Evolutionary conservation across 64 coral and sea anemone genomes (phyloP), one percentile per base, ranked within the genome.

Genomic region (Actinia equina): DNA sequence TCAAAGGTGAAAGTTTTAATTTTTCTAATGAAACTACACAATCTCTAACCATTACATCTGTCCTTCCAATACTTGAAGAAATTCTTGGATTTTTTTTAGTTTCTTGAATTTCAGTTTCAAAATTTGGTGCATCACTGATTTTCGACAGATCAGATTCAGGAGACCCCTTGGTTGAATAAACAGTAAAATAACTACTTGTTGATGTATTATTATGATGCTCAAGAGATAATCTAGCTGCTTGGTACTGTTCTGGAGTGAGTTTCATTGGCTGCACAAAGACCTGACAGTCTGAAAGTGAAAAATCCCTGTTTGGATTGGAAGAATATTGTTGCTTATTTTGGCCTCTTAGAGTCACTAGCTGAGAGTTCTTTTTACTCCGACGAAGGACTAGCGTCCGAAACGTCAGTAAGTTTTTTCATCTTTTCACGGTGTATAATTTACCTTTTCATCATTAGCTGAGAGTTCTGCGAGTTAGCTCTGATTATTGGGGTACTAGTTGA

Each of bases 21-120:
- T 86, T 96, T 52, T 96, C 94, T 19, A 93, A 79, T 13, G 88
- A 89, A 25, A 97, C 94, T 41, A 92, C 89, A 62, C 94, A 96
- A 17, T 96, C 88, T 22, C 65, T 84, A 9, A 97, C 3, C 17
- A 81, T 52, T 27, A 71, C 69, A 45, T 87, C 56, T 13, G 5
- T 42, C 17, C 57, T 82, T 18, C 7, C 59, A 43, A 44, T 17
- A 7, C 17, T 55, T 61, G 71, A 79, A 20, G 78, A 81, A 6
- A 4, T 52, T 81, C 78, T 52, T 52, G 43, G 12, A 52, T 2
- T 43, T 17, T 10, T 52, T 81, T 57, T 16, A 0, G 13, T 4
- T 43, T 49, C 44, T 74, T 26, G 69, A 74, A 27, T 74, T 74
- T 41, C 25, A 13, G 7, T 16, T 74, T n/a, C n/a, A 18, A 17